Evolutionary conservation across 2,888 invertebrate species (phyloP), one percentile per base, ranked within the genome.

Genomic region (Drosophila atroscutellata): DNA sequence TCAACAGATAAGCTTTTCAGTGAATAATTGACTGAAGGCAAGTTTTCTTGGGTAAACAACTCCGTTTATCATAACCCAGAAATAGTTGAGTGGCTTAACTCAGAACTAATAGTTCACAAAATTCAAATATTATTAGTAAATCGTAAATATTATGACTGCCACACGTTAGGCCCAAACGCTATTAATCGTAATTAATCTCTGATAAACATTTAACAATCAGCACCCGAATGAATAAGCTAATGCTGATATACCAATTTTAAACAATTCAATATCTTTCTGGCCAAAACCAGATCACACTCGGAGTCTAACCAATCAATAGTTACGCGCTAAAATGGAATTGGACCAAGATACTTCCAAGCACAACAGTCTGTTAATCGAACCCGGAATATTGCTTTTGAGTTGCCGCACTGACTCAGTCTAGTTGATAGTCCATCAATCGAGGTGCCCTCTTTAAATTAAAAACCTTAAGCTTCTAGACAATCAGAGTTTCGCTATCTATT

Each of bases 1-100:
- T 54, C 8, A 20, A 3, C 36, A 66, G 78, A 75, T 77, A 66
- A 75, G 28, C 52, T 18, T 8, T 3, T 36, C 20, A 50, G 26
- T 15, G 18, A 24, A 34, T 20, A 26, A 13, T 26, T 32, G 18
- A 32, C 11, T 30, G 11, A 3, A 4, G n/a, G 36, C 18, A 11
- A 45, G 28, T 26, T 37, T 37, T 2, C 8, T 39, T 45, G 24
- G n/a, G 24, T 51, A 65, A 50, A 42, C 20, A 51, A 34, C 2
- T 2, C 1, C 0, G 1, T 20, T 36, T 36, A 63, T 47, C 63
- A 37, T 15, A 18, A 0, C 28, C 8, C 15, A 9, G 18, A 34
- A 36, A 11, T 9, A 28, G 1, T 28, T 11, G n/a, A 36, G 11
- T 4, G 26, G 15, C 0, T 45, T 24, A 4, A 4, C 24, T 24